These are phyloP conservation scores for Acanthoscelides obtectus DNA, from an alignment of 2,888 invertebrate species.

Conservation along the genomic window DNA sequence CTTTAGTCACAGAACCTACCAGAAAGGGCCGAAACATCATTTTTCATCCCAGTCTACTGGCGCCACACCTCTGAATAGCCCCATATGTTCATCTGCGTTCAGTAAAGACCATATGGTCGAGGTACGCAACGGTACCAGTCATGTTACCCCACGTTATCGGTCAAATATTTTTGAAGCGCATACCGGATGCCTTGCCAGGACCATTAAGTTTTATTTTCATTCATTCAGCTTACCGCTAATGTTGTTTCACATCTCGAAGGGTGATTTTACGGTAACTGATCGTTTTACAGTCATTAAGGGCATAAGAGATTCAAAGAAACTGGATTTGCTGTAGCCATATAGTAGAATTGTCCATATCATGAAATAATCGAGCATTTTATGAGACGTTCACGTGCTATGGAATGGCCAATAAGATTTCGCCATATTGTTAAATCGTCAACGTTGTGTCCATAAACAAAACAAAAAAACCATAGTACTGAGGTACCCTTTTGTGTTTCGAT, in stretches of 20 bases:
- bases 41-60: neutral
- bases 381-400: too few relatives aligned
- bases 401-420: too few relatives aligned
- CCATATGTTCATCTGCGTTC: neutral
- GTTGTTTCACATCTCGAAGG: neutral
- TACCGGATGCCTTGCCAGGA: neutral
- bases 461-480: too few relatives aligned
- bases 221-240: neutral
- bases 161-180: neutral
- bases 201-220: neutral
- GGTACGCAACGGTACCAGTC: neutral
- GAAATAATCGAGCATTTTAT: too few relatives aligned
- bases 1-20: too few relatives aligned
- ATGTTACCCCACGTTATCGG: neutral
- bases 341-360: too few relatives aligned
- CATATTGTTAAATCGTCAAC: too few relatives aligned
- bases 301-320: neutral
- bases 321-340: too few relatives aligned
- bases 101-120: neutral
- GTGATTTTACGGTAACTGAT: neutral
- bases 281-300: neutral
- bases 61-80: neutral
- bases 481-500: too few relatives aligned
- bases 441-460: too few relatives aligned
- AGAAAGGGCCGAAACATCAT: neutral